Percentiles rank a stretch among this genome's conserved stretches.
Conservation (phyloP, 2,797 vertebrate species). For the Varecia variegata region DNA sequence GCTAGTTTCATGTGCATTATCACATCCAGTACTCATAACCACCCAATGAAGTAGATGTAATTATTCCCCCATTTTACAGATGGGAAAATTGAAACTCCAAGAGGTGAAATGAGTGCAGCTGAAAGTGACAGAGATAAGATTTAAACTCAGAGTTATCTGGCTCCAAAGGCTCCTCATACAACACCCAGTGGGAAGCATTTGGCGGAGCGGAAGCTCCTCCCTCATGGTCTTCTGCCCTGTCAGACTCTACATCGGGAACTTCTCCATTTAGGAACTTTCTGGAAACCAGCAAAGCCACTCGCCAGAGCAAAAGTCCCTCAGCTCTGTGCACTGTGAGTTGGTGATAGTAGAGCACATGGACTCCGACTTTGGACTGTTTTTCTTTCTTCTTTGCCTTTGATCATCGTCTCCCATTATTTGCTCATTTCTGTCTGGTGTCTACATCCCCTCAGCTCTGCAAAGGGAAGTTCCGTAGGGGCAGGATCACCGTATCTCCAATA, state of each 20-base stretch:
- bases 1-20: not conserved
- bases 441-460: not conserved
- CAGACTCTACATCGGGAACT: not conserved
- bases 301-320: not conserved
- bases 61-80: not conserved
- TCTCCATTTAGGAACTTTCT: not conserved
- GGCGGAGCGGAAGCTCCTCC: not conserved
- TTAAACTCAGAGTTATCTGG: not conserved
- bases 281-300: not conserved
- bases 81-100: not conserved
- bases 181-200: not conserved
- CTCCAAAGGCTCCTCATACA: not conserved
- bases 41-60: not conserved
- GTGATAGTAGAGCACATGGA: fast-evolving
- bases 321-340: not conserved
- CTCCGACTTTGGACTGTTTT: not conserved
- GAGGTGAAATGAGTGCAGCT: not conserved
- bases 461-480: not conserved
- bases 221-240: not conserved
- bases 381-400: not conserved
- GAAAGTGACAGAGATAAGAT: not conserved
- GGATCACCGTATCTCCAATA: not conserved
- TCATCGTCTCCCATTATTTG: not conserved
- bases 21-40: not conserved
- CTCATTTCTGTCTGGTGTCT: not conserved